Conservation (phyloP, 1,140 invertebrate genomes). For the Venturia canescens region DNA sequence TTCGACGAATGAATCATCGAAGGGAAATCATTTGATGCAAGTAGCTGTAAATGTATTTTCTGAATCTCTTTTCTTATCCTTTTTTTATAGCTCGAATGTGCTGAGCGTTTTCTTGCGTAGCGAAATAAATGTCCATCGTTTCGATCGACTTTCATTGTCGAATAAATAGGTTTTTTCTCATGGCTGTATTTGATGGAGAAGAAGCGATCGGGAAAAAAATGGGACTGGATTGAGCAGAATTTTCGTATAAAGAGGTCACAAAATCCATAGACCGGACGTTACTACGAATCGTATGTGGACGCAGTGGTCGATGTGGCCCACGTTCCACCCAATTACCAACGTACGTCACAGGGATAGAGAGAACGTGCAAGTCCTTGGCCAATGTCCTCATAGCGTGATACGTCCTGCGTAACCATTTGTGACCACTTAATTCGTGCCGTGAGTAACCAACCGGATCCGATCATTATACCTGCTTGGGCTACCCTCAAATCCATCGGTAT, state of each 20-base stretch:
- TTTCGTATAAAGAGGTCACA: slow-evolving; percentile 1
- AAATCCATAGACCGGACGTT: not conserved
- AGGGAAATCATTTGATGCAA: no score
- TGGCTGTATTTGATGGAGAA: not conserved
- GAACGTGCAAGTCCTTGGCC: slow-evolving; percentile 59
- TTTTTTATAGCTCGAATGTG: no score
- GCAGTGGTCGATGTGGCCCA: slow-evolving; percentile 39
- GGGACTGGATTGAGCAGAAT: not conserved
- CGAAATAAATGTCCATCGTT: no score
- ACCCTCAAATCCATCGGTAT: slow-evolving; percentile 19
- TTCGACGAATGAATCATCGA: no score
- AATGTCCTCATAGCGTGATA: slow-evolving; percentile 52
- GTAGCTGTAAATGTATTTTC: no score
- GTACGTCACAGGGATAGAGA: slow-evolving; percentile 38
- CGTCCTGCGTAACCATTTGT: slow-evolving; percentile 59
- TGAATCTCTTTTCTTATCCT: no score
- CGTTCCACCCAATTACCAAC: slow-evolving; percentile 62
- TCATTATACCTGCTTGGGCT: slow-evolving; percentile 60
- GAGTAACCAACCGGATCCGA: slow-evolving; percentile 58
- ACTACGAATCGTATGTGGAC: not conserved
- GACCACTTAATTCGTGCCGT: slow-evolving; percentile 58
- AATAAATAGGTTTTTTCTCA: no score
- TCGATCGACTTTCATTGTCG: no score
- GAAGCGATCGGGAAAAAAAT: not conserved
- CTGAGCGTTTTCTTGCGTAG: no score